phyloP scores from a whole-genome alignment of 2,797 vertebrate genomes.

The Alosa sapidissima region DNA sequence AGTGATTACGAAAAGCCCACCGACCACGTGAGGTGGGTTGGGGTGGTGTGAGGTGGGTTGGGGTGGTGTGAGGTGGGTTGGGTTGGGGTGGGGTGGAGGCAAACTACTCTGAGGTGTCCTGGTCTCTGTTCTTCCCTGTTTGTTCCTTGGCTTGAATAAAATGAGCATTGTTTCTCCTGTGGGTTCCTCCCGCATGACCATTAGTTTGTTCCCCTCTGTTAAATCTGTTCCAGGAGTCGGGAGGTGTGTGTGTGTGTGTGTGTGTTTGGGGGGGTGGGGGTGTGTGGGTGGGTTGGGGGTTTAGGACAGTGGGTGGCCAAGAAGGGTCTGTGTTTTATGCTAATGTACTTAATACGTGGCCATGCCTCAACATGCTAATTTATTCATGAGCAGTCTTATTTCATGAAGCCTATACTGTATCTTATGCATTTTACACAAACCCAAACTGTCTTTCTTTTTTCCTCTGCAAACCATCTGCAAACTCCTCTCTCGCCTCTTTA shows the following conservation, averaged over 20 bases:
- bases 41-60: not conserved
- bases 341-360: slow-evolving; percentile 23
- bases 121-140: not conserved
- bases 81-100: not conserved
- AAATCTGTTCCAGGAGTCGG: not conserved
- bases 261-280: not conserved
- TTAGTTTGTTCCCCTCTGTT: not conserved
- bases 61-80: too few relatives aligned
- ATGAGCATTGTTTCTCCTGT: not conserved
- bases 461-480: not conserved
- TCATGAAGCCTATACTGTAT: not conserved
- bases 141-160: not conserved
- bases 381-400: slow-evolving; percentile 9
- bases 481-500: too few relatives aligned
- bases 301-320: not conserved
- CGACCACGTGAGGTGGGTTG: not conserved
- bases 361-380: not conserved
- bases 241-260: slow-evolving; percentile 2
- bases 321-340: slow-evolving; percentile 10
- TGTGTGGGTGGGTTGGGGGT: not conserved
- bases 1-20: not conserved
- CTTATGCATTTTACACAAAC: not conserved
- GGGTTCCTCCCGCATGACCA: not conserved
- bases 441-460: not conserved
- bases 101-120: not conserved